Evolutionary conservation across 1,140 invertebrate genomes (phyloP).

Genomic region (Globodera ellingtonae): DNA sequence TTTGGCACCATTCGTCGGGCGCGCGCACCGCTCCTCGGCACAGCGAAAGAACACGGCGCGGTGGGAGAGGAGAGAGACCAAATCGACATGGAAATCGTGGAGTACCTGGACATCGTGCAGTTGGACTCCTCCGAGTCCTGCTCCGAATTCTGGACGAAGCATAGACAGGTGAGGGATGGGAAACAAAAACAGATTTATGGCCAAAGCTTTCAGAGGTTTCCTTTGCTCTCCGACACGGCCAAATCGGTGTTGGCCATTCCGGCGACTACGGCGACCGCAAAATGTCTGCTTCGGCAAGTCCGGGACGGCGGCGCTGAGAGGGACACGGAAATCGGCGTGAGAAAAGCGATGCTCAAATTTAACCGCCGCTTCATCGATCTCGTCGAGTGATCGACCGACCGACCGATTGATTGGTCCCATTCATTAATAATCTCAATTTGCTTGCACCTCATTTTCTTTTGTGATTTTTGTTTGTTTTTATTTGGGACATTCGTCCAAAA

Average conservation of each 20-base stretch:
- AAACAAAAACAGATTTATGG: neutral
- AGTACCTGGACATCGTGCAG: neutral
- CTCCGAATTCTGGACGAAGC: conserved; percentile 5
- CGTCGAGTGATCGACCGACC: neutral
- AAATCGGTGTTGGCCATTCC: conserved; percentile 4
- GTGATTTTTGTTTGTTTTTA: neutral
- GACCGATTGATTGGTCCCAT: neutral
- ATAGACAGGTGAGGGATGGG: neutral
- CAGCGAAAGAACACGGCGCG: neutral
- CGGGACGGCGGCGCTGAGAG: neutral
- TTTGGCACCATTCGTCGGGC: conserved; percentile 2
- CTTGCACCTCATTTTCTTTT: too few species aligned
- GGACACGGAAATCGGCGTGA: neutral
- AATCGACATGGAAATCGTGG: conserved; percentile 3
- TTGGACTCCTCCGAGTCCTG: neutral
- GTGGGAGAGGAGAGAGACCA: neutral
- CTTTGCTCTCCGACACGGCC: conserved; percentile 9
- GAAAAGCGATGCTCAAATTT: neutral
- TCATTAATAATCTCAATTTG: too few species aligned
- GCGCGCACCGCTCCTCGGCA: neutral
- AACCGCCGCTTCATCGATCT: conserved; percentile 12
- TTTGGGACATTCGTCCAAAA: neutral
- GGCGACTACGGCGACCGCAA: neutral
- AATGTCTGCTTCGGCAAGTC: neutral
- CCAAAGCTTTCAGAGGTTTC: neutral